Conservation (phyloP, 2,113 vertebrate genomes). For the Rhombomys opimus region DNA sequence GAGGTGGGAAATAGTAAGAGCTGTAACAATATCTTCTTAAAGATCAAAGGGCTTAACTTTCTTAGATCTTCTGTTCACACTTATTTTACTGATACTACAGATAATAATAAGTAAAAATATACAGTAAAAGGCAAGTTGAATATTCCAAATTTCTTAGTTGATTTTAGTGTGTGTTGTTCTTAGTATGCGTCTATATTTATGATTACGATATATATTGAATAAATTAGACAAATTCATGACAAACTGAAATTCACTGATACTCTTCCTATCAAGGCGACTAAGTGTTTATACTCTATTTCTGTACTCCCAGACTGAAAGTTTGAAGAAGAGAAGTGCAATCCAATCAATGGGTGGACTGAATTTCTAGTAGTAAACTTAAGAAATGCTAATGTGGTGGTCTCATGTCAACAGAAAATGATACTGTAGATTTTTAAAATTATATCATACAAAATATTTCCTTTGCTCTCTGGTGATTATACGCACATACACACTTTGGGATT, state of each 20-base stretch:
- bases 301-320: background rate
- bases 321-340: rapidly evolving
- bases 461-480: background rate
- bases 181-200: background rate
- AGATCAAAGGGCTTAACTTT: background rate
- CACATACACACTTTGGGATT: background rate
- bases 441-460: background rate
- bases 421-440: background rate
- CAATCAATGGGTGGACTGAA: background rate
- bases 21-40: background rate
- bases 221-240: background rate
- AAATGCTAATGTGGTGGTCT: background rate
- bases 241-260: background rate
- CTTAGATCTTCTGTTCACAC: background rate
- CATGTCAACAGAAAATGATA: background rate
- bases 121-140: background rate
- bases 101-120: background rate
- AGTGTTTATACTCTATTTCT: background rate
- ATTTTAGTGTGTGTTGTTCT: background rate
- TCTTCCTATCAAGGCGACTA: background rate
- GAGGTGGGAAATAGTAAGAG: too few species aligned
- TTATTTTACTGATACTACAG: background rate
- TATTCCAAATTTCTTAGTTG: background rate
- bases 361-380: background rate
- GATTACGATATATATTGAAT: background rate